Conservation (phyloP, 2,797 vertebrate genomes). For the Microhierax caerulescens region DNA sequence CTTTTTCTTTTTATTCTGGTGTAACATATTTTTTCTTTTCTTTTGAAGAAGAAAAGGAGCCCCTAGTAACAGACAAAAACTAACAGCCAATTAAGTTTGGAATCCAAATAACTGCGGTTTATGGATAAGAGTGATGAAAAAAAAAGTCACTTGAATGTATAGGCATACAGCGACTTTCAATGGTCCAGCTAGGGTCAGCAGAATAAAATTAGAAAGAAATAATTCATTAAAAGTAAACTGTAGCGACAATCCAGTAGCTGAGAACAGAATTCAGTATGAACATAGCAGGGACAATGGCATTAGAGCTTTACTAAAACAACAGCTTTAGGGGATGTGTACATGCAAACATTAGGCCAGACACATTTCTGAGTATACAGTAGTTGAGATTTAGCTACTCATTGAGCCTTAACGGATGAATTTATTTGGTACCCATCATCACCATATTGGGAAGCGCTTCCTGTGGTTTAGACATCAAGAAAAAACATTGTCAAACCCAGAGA, state of each 20-base stretch:
- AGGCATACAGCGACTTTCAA: neutral
- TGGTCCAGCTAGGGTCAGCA: neutral
- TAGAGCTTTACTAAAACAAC: neutral
- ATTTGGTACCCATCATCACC: neutral
- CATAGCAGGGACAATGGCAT: neutral
- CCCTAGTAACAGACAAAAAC: neutral
- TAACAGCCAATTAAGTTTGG: neutral
- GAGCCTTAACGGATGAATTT: neutral
- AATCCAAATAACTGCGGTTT: neutral
- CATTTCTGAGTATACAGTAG: neutral
- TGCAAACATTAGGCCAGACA: neutral
- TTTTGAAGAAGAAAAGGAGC: neutral
- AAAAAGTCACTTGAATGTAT: neutral
- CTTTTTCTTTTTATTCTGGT: neutral
- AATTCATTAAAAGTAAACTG: neutral
- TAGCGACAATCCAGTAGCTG: neutral
- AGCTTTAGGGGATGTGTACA: neutral
- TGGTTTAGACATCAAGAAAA: neutral
- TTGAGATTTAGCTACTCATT: neutral
- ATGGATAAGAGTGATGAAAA: neutral
- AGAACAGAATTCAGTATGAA: neutral
- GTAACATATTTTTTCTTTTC: neutral
- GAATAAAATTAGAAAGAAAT: neutral
- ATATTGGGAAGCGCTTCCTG: neutral
- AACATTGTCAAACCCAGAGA: neutral